These are phyloP conservation scores for Chrysina gloriosa DNA, from an alignment of 2,888 invertebrate species.

Conservation along the genomic window DNA sequence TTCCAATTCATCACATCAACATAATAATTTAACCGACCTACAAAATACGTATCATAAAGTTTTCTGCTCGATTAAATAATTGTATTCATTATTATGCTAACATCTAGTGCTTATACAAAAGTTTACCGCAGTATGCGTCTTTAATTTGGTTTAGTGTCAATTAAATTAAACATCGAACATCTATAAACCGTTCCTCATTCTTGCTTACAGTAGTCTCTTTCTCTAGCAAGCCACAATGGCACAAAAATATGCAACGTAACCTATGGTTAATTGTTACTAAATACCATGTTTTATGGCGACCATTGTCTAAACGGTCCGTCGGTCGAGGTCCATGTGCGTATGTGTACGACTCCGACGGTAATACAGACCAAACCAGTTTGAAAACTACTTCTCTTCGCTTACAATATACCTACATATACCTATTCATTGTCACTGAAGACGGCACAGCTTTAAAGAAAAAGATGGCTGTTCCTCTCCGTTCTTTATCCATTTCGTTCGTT, in stretches of 20 bases:
- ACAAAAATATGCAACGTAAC: slow-evolving; percentile 41
- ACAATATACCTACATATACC: slow-evolving; percentile 35
- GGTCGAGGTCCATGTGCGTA: slow-evolving; percentile 23
- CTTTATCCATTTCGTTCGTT: background rate
- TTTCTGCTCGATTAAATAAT: slow-evolving; percentile 4
- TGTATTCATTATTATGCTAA: background rate
- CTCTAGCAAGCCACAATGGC: slow-evolving; percentile 28
- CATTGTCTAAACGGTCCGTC: slow-evolving; percentile 42
- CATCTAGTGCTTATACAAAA: background rate
- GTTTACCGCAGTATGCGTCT: slow-evolving; percentile 22
- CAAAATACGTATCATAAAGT: too few species aligned
- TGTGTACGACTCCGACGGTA: slow-evolving; percentile 11
- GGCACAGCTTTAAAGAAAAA: slow-evolving; percentile 10
- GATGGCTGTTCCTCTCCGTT: background rate
- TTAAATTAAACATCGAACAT: slow-evolving; percentile 37
- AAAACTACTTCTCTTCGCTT: slow-evolving; percentile 45
- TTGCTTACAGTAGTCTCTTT: slow-evolving; percentile 32
- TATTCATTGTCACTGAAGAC: slow-evolving; percentile 50
- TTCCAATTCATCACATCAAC: too few species aligned
- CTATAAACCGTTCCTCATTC: slow-evolving; percentile 27
- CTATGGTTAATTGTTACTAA: slow-evolving; percentile 45
- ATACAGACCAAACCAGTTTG: slow-evolving; percentile 45
- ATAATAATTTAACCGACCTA: too few species aligned
- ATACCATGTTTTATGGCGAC: slow-evolving; percentile 44
- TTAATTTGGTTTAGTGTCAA: slow-evolving; percentile 33